These are phyloP conservation scores for Stictocephala bisonia DNA, from an alignment of 2,888 invertebrate genomes.

Conservation along the genomic window DNA sequence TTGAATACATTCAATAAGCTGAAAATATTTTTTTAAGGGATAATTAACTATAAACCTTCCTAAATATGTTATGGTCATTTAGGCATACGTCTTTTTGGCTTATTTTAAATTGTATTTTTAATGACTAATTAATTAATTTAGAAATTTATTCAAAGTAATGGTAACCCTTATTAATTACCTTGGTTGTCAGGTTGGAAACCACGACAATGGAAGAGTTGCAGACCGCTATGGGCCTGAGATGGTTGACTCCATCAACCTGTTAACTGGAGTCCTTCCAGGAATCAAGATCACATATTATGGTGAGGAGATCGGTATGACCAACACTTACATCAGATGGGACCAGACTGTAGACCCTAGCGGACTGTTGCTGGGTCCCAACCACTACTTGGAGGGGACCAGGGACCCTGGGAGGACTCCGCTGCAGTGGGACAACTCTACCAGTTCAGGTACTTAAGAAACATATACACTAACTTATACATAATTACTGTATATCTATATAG, in stretches of 20 bases:
- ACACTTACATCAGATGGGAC: conserved; percentile 68
- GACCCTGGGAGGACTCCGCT: conserved; percentile 85
- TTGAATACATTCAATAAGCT: too few species aligned
- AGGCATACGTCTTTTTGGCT: too few species aligned
- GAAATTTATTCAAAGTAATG: too few species aligned
- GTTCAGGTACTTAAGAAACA: conserved; percentile 69
- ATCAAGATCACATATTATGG: conserved; percentile 89
- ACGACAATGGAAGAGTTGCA: conserved; percentile 78
- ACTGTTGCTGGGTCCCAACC: conserved; percentile 69
- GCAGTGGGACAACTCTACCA: conserved; percentile 75
- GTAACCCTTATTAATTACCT: too few species aligned
- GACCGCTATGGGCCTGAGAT: conserved; percentile 75
- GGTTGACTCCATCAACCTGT: conserved; percentile 86
- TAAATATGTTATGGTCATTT: too few species aligned
- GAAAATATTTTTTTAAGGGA: too few species aligned
- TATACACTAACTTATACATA: too few species aligned
- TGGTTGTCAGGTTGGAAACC: conserved; percentile 85
- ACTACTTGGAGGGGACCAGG: conserved; percentile 71
- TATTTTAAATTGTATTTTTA: too few species aligned
- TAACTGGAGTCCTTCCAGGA: conserved; percentile 84
- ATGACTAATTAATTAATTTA: too few species aligned
- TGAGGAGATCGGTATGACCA: conserved; percentile 84
- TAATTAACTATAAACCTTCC: too few species aligned
- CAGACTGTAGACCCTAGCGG: conserved; percentile 71
- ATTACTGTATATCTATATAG: too few species aligned